Conservation (phyloP, 1,140 invertebrate genomes). For the Heliconius congener region DNA sequence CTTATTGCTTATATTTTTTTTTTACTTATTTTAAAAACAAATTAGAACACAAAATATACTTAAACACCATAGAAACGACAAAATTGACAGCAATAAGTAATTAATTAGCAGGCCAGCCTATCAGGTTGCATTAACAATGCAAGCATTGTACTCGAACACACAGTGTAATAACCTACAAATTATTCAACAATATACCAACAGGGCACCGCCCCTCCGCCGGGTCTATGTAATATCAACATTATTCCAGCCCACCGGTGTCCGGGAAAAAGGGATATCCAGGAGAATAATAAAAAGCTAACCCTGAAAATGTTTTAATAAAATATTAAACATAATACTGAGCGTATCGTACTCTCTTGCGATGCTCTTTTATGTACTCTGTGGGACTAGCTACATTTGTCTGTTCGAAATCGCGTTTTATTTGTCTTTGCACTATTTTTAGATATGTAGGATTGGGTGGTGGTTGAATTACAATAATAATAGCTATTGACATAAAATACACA, state of each 20-base stretch:
- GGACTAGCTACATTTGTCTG: neutral
- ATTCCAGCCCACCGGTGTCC: constrained; percentile 23
- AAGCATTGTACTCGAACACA: constrained; percentile 1
- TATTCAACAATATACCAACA: constrained; percentile 21
- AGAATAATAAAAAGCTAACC: constrained; percentile 29
- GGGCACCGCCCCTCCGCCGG: constrained; percentile 6
- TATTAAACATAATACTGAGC: constrained; percentile 26
- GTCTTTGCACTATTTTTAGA: too few species aligned
- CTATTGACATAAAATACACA: too few species aligned
- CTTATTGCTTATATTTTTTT: too few species aligned
- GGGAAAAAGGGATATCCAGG: constrained; percentile 26
- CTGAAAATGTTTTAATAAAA: constrained; percentile 33
- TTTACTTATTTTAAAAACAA: too few species aligned
- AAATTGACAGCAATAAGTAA: constrained; percentile 1
- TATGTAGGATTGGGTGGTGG: too few species aligned
- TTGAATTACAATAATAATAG: too few species aligned
- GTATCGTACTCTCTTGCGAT: neutral
- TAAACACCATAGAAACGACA: neutral
- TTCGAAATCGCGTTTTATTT: neutral
- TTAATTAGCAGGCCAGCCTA: neutral
- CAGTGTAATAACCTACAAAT: constrained; percentile 17
- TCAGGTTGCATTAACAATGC: constrained; percentile 12
- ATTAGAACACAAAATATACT: too few species aligned
- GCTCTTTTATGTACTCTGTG: constrained; percentile 9
- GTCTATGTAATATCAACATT: constrained; percentile 27